phyloP scores from a whole-genome alignment of 2,113 vertebrate species.

The Rattus rattus region DNA sequence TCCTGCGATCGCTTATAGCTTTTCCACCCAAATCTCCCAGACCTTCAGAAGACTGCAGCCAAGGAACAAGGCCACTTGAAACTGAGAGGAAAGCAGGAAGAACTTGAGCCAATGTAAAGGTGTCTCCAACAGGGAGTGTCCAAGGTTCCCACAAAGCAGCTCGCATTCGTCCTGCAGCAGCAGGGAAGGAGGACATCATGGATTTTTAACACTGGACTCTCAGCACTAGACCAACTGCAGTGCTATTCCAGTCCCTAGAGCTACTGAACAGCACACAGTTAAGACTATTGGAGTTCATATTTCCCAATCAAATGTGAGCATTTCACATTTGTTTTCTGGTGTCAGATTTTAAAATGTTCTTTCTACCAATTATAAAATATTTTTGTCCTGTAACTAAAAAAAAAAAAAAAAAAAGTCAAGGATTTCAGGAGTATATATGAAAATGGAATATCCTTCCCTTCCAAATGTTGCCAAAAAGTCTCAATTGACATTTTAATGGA shows the following conservation, averaged over 20 bases:
- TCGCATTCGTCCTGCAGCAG: background rate
- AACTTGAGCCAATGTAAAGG: background rate
- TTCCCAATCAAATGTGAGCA: background rate
- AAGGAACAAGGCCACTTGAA: background rate
- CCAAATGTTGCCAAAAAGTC: background rate
- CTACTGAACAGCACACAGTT: background rate
- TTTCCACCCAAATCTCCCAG: background rate
- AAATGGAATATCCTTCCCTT: background rate
- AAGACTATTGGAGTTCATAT: background rate
- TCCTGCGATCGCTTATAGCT: background rate
- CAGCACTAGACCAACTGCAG: background rate
- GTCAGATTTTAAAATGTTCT: background rate
- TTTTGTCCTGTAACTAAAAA: background rate
- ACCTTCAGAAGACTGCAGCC: background rate
- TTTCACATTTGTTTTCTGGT: background rate
- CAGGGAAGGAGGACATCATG: background rate
- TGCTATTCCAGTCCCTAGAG: background rate
- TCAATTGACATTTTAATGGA: slow-evolving; percentile 22
- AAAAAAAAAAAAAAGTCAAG: background rate
- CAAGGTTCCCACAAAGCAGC: background rate
- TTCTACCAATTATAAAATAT: background rate
- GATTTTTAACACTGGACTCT: background rate
- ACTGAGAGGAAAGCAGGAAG: background rate
- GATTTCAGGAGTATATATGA: background rate
- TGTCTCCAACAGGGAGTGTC: background rate